These are phyloP conservation scores for Drosophila orosa DNA, from an alignment of 1,140 invertebrate species.

Conservation along the genomic window DNA sequence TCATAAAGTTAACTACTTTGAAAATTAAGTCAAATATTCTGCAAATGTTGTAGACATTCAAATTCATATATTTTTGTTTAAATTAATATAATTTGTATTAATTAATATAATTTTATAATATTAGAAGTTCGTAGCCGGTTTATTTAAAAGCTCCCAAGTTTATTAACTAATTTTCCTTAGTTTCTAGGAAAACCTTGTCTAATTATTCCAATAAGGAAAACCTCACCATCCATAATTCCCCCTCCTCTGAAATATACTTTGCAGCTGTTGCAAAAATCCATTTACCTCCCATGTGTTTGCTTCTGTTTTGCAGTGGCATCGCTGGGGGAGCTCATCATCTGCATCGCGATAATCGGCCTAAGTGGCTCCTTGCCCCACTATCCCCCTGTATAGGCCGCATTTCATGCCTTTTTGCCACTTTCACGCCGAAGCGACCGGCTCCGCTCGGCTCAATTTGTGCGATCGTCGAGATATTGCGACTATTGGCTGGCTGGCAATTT, in stretches of 20 bases:
- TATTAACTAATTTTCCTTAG: no score
- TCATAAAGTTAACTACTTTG: background rate
- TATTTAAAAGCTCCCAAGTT: no score
- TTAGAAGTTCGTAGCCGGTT: no score
- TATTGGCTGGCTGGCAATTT: slow-evolving; percentile 41
- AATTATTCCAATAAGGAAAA: no score
- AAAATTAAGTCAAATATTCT: background rate
- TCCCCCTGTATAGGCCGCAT: slow-evolving; percentile 2
- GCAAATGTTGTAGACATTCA: no score
- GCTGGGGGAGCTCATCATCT: slow-evolving; percentile 7
- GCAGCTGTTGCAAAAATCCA: background rate
- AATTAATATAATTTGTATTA: no score
- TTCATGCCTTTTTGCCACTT: slow-evolving; percentile 58
- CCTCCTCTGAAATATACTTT: background rate
- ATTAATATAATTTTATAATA: no score
- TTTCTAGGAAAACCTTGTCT: no score
- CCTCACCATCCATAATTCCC: background rate
- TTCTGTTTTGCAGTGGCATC: slow-evolving; percentile 5
- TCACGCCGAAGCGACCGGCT: slow-evolving; percentile 38
- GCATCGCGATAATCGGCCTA: slow-evolving; percentile 9
- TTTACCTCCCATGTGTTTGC: background rate
- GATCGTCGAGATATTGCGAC: slow-evolving; percentile 48
- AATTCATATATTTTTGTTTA: no score
- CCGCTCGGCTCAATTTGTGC: slow-evolving; percentile 55
- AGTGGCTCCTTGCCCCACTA: background rate